phyloP scores from a whole-genome alignment of 2,113 vertebrate genomes.

The Brachyhypopomus occidentalis region DNA sequence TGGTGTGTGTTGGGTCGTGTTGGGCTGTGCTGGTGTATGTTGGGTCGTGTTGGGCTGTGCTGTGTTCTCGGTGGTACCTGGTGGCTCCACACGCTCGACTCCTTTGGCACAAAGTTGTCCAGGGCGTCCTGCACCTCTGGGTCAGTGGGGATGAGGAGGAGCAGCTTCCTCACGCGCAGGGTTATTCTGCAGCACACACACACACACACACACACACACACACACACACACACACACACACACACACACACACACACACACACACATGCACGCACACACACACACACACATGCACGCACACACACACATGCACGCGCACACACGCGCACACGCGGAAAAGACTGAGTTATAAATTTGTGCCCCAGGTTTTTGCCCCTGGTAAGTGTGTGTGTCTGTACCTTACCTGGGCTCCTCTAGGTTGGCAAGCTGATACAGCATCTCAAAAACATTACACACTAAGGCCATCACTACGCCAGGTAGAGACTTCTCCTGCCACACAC shows the following conservation, averaged over 20 bases:
- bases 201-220: not conserved
- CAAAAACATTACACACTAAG: constrained; percentile 95
- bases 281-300: not conserved
- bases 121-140: constrained; percentile 97
- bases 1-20: too few relatives aligned
- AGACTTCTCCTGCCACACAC: constrained; percentile 95
- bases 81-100: constrained; percentile 83
- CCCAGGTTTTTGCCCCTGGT: too few relatives aligned
- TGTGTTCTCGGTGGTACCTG: constrained; percentile 65
- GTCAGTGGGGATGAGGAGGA: constrained; percentile 95
- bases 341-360: too few relatives aligned
- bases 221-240: constrained; percentile 14
- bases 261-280: not conserved
- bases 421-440: constrained; percentile 98
- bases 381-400: constrained; percentile 35
- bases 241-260: not conserved
- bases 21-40: too few relatives aligned
- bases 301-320: not conserved
- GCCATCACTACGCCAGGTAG: constrained; percentile 98
- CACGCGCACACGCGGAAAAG: not conserved
- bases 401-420: constrained; percentile 96
- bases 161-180: constrained; percentile 89
- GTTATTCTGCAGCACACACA: constrained; percentile 82
- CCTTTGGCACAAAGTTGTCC: constrained; percentile 86
- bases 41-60: not conserved